phyloP scores from a whole-genome alignment of 2,113 vertebrate species.

The Coturnix japonica region DNA sequence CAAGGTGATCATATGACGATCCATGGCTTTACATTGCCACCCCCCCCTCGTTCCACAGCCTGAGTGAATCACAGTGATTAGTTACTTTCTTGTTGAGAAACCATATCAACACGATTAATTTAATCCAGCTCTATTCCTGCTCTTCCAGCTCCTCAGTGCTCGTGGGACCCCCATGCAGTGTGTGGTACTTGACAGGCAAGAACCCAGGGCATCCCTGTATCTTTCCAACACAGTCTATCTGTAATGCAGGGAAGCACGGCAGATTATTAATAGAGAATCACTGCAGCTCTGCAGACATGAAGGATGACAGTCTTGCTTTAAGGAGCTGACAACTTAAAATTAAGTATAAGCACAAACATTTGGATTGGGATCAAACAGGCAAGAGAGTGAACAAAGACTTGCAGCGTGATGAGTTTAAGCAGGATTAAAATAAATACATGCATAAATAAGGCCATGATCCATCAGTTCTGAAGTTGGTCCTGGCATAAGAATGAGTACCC shows the following conservation, averaged over 20 bases:
- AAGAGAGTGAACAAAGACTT: slow-evolving; percentile 13
- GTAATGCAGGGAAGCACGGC: neutral
- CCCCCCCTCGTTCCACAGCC: too few species aligned
- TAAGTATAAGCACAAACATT: neutral
- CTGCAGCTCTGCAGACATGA: neutral
- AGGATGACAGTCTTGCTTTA: slow-evolving; percentile 5
- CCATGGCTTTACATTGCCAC: neutral
- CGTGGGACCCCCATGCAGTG: neutral
- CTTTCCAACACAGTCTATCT: neutral
- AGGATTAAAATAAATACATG: slow-evolving; percentile 57
- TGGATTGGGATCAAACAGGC: slow-evolving; percentile 57
- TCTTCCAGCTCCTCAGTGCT: neutral
- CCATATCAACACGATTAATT: slow-evolving; percentile 13
- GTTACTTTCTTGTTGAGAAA: neutral
- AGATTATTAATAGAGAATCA: neutral
- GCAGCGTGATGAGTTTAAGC: slow-evolving; percentile 32
- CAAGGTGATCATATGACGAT: neutral
- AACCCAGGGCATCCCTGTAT: neutral
- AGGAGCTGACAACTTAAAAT: slow-evolving; percentile 10
- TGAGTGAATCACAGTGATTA: neutral
- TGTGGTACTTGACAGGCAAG: neutral
- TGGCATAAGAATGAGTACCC: neutral
- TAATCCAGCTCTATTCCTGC: slow-evolving; percentile 1
- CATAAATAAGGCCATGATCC: slow-evolving; percentile 21
- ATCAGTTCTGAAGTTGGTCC: neutral